Base-by-base conservation (phyloP, 1,140 invertebrate species). In the Trichonephila inaurata region DNA sequence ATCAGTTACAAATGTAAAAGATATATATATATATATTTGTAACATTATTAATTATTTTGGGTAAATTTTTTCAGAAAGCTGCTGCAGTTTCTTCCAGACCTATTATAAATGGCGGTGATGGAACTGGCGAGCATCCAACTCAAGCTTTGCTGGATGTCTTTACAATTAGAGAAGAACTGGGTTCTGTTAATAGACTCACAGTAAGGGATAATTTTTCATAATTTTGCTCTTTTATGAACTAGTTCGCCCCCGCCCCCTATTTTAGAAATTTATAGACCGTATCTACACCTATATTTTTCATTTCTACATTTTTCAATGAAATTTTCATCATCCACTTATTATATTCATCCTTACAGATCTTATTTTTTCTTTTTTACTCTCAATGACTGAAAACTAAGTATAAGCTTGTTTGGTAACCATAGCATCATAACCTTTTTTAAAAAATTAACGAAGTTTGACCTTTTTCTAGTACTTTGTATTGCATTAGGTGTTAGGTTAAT, bases 101-200 rank as follows among this genome's bases (percentile, higher is more conserved):
- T 0, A 96, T 99, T 7, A 97, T 99, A 62, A 99, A 99, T 96
- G 99, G 98, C 51, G 99, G 99, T 21, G 99, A 99, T 96, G 99
- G 99, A 44, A 97, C 98, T 8, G 99, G 99, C 0, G 99, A 99
- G 96, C 99, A 99, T 96, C 99, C 99, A 0, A 99, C 99, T 0
- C 99, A 99, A 96, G 99, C 99, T 0, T 96, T 99, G 21, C 96
- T 99, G 1, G 99, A 99, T 96, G 97, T 99, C 12, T 99, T 99
- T 95, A 99, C 99, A 24, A 99, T 99, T 95, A 97, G 99, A 95
- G 98, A 99, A 96, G 99, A 99, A 96, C 99, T 99, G 94, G 99
- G 99, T 94, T 99, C 99, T 0, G 99, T 99, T 0, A 99, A 99
- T 95, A 98, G 98, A 0, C 96, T 99, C 2, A 99, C 98, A 97